A percentile compares a stretch with the other conserved stretches of the same genome.
Evolutionary conservation across 1,140 invertebrate species (phyloP).

Genomic region (Drosophila simulans): DNA sequence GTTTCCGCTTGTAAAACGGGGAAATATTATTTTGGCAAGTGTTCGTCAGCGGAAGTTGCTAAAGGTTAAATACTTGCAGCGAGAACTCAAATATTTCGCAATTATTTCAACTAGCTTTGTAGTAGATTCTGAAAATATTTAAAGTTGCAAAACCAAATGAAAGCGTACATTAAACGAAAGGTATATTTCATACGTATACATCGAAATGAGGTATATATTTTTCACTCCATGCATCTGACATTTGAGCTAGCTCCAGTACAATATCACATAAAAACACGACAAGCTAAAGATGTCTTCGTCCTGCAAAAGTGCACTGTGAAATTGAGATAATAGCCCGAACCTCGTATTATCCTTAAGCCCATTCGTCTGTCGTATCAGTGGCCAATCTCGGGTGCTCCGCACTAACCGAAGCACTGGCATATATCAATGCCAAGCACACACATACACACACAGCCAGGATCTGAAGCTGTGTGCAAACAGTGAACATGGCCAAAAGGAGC

Average conservation of each 20-base stretch:
- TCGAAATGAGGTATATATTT: no score
- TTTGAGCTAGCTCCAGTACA: no score
- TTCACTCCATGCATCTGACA: no score
- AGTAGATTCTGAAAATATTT: no score
- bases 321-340: slow-evolving; percentile 21
- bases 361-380: slow-evolving; percentile 18
- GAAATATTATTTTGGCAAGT: slow-evolving; percentile 30
- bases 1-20: slow-evolving; percentile 18
- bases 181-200: no score
- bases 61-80: slow-evolving; percentile 1
- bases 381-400: slow-evolving; percentile 18
- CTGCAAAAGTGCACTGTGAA: slow-evolving; percentile 10
- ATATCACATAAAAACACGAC: neutral
- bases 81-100: neutral
- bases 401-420: slow-evolving; percentile 20
- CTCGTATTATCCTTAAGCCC: slow-evolving; percentile 20
- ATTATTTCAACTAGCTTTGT: slow-evolving; percentile 1
- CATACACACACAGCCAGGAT: slow-evolving; percentile 9
- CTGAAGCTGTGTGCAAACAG: slow-evolving; percentile 52
- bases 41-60: neutral
- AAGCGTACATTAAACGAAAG: no score
- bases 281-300: neutral
- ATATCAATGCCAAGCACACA: slow-evolving; percentile 47
- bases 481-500: slow-evolving; percentile 14
- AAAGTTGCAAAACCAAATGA: no score